Conservation (phyloP, 2,888 invertebrate species). For the Sesamia inferens region DNA sequence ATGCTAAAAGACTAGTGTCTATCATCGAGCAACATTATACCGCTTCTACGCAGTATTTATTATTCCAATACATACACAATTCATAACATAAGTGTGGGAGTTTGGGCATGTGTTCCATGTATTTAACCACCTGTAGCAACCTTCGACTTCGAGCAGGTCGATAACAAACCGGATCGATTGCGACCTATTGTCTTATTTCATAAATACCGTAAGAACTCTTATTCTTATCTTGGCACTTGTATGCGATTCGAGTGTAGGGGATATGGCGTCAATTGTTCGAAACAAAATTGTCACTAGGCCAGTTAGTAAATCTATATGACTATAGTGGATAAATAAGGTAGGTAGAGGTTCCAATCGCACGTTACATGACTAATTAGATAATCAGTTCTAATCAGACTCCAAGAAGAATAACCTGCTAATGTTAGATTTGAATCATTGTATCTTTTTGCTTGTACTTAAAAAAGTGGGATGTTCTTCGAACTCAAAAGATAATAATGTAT, state of each 20-base stretch:
- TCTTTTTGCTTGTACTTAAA: too few relatives aligned
- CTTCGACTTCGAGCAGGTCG: conserved; percentile 7
- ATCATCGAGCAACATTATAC: neutral
- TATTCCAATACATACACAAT: conserved; percentile 14
- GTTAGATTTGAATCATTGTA: neutral
- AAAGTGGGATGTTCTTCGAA: too few relatives aligned
- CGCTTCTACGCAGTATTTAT: neutral
- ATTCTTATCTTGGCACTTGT: neutral
- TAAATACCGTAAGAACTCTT: neutral
- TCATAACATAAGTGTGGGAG: conserved; percentile 35
- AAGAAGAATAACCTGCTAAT: neutral
- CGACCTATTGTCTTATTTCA: neutral
- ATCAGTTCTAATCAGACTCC: neutral
- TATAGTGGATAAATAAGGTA: neutral
- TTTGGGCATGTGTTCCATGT: conserved; percentile 20
- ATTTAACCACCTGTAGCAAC: conserved; percentile 25
- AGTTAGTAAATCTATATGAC: neutral
- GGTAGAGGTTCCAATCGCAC: neutral
- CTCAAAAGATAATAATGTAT: neutral
- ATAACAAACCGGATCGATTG: conserved; percentile 18
- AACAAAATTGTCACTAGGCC: neutral
- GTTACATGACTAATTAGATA: neutral
- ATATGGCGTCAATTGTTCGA: neutral
- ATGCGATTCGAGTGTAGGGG: neutral
- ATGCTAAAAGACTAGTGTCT: neutral